These are phyloP conservation scores for Cryptoprocta ferox DNA, from an alignment of 2,797 vertebrate genomes.

Conservation along the genomic window DNA sequence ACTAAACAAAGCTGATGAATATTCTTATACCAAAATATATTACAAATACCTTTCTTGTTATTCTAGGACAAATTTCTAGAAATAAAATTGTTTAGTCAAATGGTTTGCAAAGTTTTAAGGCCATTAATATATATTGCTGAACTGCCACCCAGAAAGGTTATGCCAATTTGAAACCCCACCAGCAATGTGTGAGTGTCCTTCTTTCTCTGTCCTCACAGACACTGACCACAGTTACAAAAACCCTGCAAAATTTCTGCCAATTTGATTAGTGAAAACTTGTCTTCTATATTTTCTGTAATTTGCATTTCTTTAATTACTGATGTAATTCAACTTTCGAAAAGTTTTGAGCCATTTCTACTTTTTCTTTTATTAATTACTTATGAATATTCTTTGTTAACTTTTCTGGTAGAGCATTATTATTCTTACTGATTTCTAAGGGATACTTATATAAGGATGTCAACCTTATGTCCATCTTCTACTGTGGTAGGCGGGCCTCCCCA, in stretches of 20 bases:
- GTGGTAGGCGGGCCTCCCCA: neutral
- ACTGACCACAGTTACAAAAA: neutral
- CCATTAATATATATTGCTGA: neutral
- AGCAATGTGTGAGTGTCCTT: neutral
- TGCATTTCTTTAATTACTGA: neutral
- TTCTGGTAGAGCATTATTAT: neutral
- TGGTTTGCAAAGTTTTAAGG: neutral
- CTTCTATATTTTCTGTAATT: neutral
- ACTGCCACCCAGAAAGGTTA: neutral
- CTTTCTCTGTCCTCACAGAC: neutral
- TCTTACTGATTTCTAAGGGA: neutral
- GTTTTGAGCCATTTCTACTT: neutral
- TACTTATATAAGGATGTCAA: neutral
- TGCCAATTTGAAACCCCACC: neutral
- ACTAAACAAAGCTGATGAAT: neutral
- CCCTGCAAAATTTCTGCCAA: neutral
- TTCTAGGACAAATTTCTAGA: neutral
- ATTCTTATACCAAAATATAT: neutral
- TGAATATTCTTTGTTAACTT: neutral
- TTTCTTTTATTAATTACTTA: neutral
- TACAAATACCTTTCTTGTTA: neutral
- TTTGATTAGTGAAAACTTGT: neutral
- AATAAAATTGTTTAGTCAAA: slow-evolving; percentile 26
- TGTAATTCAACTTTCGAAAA: neutral
- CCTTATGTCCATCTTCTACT: neutral